phyloP scores from a whole-genome alignment of 2,113 vertebrate genomes.

The Cinclus cinclus region DNA sequence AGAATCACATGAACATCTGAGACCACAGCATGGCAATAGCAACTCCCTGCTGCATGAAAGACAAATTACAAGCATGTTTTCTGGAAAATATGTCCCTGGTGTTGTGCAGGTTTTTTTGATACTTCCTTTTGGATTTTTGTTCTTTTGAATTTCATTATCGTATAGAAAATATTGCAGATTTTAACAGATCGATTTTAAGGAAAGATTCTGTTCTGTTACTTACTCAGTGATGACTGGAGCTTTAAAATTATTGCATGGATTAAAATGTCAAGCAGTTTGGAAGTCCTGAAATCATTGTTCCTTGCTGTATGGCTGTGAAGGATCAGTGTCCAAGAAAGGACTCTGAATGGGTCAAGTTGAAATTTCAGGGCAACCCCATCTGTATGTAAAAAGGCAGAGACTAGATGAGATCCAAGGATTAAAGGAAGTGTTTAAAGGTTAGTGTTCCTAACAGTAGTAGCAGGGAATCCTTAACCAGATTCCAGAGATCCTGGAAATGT shows the following conservation, averaged over 20 bases:
- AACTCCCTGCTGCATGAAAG: slow-evolving; percentile 30
- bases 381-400: neutral
- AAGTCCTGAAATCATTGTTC: neutral
- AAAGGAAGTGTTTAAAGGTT: neutral
- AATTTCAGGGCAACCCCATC: neutral
- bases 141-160: neutral
- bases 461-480: neutral
- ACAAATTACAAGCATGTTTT: slow-evolving; percentile 40
- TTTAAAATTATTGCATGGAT: neutral
- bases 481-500: neutral
- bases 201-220: neutral
- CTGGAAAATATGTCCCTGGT: neutral
- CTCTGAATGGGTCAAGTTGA: neutral
- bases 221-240: neutral
- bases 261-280: neutral
- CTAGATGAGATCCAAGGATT: neutral
- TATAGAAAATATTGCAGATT: neutral
- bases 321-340: neutral
- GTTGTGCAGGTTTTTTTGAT: neutral
- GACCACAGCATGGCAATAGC: slow-evolving; percentile 29
- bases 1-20: slow-evolving; percentile 46
- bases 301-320: neutral
- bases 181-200: neutral
- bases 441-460: neutral
- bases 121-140: neutral